Base-by-base conservation (phyloP, 2,888 invertebrate genomes). In the Sminthurinus aureus region DNA sequence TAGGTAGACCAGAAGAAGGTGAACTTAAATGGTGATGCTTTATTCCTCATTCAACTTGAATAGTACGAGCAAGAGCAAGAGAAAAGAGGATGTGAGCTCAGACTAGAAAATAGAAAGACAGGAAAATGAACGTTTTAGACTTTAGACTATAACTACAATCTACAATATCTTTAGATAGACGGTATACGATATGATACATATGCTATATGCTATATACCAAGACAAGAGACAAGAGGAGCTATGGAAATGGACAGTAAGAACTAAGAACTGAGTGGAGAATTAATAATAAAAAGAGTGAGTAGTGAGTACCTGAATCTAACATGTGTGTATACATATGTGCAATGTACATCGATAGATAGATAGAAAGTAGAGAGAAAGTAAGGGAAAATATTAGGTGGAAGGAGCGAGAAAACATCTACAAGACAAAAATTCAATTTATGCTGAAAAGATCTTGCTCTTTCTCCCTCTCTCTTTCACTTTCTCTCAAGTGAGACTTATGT, bases 21-120 rank as follows among this genome's bases (percentile, higher is more conserved):
- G 76, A 76, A 76, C 52, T 76, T 58, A 76, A 76, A 76, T 76
- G 76, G 58, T 76, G 76, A 76, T 51, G 38, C 11, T 15, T 24
- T 73, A 11, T 24, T 6, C 73, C 6, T 38, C 38, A 18, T 74
- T 52, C 75, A 75, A 75, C 75, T 75, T 74, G 26, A 67, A 67
- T 67, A 71, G 20, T 13, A 20, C 3, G 13, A 1, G 75, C 38
- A 22, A 52, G 75, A 52, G 75, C 75, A 52, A 75, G 74, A 74
- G 22, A 71, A 22, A 15, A 6, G 38, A 38, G 38, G 38, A 38
- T 38, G 38, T 38, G 38, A 38, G 38, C 38, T 38, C 38, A 6
- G 38, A 38, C 6, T 67, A 67, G 38, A 38, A 38, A 1, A 67
- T 67, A 67, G 38, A 38, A 38, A 1, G 38, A 38, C 38, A 6